Base-by-base conservation (phyloP, 1,140 invertebrate species). In the Bombus fervidus region DNA sequence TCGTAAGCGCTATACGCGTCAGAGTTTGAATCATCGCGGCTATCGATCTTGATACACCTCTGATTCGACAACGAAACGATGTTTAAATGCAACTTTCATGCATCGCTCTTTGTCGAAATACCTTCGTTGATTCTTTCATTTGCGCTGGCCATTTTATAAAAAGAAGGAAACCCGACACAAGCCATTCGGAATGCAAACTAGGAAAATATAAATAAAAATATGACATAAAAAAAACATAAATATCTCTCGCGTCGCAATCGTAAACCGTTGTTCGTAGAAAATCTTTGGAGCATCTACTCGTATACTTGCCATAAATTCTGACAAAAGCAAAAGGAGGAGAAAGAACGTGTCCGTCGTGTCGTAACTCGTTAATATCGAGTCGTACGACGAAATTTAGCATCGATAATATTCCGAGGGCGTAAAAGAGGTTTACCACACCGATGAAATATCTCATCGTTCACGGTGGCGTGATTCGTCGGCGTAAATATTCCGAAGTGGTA, bases 381-480 rank as follows among this genome's bases (percentile, higher is more conserved):
- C 28, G 68, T 25, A 18, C 28, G 66, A 31, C 18, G 18, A 6
- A 13, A 72, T 73, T 73, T 41, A 73, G 6, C n/a, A 28, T 22
- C 43, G 47, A 73, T 72, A 43, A 72, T 57, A 47, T 73, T 72
- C 37, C 6, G 12, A 22, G 47, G 18, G 28, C n/a, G 71, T 82
- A 47, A 64, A 34, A 47, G 71, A 22, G 71, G 25, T 75, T 75
- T 37, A 37, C 43, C 71, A 18, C 57, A 2, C n/a, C 34, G n/a
- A 43, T 34, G 25, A 64, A 43, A 82, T 47, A 64, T 64, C 71
- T 82, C n/a, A 6, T 75, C 53, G 39, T 82, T 82, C 53, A 64
- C 71, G 80, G 80, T 82, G 71, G 31, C n/a, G 57, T 75, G 80
- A 75, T 75, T 64, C 80, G 37, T 64, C 53, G 18, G 22, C 53